Base-by-base conservation (phyloP, 2,888 invertebrate genomes). In the Cataglyphis albicans region DNA sequence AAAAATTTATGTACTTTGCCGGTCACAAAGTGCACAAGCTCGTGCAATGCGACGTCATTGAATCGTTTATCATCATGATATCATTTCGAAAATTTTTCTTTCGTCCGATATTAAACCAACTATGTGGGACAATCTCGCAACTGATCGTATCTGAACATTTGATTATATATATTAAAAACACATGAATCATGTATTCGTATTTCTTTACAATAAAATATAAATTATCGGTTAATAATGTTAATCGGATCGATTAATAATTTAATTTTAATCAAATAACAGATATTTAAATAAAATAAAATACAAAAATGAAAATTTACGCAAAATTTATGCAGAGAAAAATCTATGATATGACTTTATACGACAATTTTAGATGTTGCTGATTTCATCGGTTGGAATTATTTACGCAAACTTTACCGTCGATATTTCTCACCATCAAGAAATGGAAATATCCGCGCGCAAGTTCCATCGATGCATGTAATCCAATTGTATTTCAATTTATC, bases 1-100 rank as follows among this genome's bases (percentile, higher is more conserved):
- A 70, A 64, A 81, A 86, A 85, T 70, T 64, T 82, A 68, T 61
- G 21, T 35, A 21, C 21, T 21, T 21, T 25, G 35, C 41, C n/a
- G 35, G 55, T 29, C 25, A 67, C 6, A 21, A 70, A 70, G 44
- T 21, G 70, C 12, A 38, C 38, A 6, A 10, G 6, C 52, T 67
- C 35, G 52, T 52, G n/a, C 38, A n/a, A n/a, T n/a, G 21, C 64
- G 15, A 65, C 25, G 7, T 75, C 32, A 15, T n/a, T 29, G 29
- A 3, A 21, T 32, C 25, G 1, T 25, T 25, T 25, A 25, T 25
- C 25, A 6, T 32, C 32, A 6, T 6, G 32, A 32, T 21, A 9
- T 55, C 55, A 38, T 10, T 55, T 55, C 29, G 21, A 57, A 21
- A 32, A 64, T 32, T 18, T 35, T 64, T 18, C 12, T 57, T 52